Evolutionary conservation across 2,113 vertebrate species (phyloP), one percentile per base, ranked within the genome.

Genomic region (Turdus rufiventris): DNA sequence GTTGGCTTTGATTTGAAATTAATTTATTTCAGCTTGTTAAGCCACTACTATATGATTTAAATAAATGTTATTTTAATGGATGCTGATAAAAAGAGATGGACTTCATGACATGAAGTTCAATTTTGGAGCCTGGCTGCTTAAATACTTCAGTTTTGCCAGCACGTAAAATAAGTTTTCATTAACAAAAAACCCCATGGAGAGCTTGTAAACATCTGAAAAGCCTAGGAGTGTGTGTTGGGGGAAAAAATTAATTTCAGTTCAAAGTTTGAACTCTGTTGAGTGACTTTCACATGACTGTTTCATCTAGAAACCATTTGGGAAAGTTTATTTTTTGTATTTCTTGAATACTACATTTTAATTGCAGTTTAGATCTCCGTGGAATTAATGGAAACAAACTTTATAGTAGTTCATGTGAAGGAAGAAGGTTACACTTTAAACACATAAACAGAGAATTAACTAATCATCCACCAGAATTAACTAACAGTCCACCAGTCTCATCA

Each of bases 11-110:
- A 76, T 89, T 73, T 92, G 31, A 79, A 34, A 58, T 66, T 70
- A 56, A 45, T 84, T 94, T 93, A 63, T 92, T 91, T 91, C 85
- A 79, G 60, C 88, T 91, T 89, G 63, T 91, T 91, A 88, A 94
- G 65, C n/a, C 51, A 60, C 36, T 83, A 23, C 40, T 85, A 25
- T 75, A 79, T 66, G 40, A 86, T 92, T 73, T 91, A 68, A 91
- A 85, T 86, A 83, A 89, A 94, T 92, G 58, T 57, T 74, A 57
- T 87, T 94, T 92, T 95, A 94, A 92, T 95, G 72, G 34, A 26
- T 68, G 48, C 21, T 77, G 80, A 94, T 89, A 88, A 79, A 82
- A 87, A 68, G 29, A 70, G 63, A 54, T 83, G 42, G 57, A 61
- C 72, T 80, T 91, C 36, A 54, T 43, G 83, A 63, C 38, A 60